Evolutionary conservation across 2,888 invertebrate species (phyloP).

Genomic region (Spodoptera picta): DNA sequence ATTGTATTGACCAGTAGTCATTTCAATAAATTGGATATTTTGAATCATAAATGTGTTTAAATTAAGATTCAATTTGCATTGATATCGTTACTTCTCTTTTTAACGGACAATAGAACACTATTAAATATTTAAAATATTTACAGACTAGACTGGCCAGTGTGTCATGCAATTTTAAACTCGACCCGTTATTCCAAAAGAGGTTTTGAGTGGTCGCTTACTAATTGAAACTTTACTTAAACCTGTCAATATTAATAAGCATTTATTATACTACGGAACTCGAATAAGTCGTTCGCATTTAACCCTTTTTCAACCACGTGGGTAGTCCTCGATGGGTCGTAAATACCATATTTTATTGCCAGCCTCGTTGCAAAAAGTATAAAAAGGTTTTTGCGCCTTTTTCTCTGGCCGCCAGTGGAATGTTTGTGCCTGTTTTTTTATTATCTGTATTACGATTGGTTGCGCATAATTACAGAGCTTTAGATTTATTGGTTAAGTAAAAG

Average conservation of each 20-base stretch:
- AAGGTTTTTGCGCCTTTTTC: slow-evolving; percentile 60
- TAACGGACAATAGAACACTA: neutral
- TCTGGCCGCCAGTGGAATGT: slow-evolving; percentile 59
- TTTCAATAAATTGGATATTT: slow-evolving; percentile 15
- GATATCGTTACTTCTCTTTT: too few relatives aligned
- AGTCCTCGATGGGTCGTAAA: slow-evolving; percentile 66
- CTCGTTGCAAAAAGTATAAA: slow-evolving; percentile 63
- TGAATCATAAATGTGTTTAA: too few relatives aligned
- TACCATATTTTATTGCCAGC: slow-evolving; percentile 63
- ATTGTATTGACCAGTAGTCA: slow-evolving; percentile 30
- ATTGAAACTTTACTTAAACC: neutral
- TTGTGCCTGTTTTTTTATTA: slow-evolving; percentile 39
- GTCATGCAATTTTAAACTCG: neutral
- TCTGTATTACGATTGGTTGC: neutral
- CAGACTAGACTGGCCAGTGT: neutral
- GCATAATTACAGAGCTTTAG: slow-evolving; percentile 2
- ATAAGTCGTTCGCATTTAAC: slow-evolving; percentile 25
- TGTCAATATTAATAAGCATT: slow-evolving; percentile 3
- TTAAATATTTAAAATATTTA: neutral
- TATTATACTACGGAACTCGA: slow-evolving; percentile 24
- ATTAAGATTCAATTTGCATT: too few relatives aligned
- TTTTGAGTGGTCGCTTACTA: neutral
- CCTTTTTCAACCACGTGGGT: slow-evolving; percentile 62
- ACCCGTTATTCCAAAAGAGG: neutral
- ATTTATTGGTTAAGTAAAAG: too few relatives aligned